Conservation (phyloP, 2,888 invertebrate species). For the Incurvaria masculella region DNA sequence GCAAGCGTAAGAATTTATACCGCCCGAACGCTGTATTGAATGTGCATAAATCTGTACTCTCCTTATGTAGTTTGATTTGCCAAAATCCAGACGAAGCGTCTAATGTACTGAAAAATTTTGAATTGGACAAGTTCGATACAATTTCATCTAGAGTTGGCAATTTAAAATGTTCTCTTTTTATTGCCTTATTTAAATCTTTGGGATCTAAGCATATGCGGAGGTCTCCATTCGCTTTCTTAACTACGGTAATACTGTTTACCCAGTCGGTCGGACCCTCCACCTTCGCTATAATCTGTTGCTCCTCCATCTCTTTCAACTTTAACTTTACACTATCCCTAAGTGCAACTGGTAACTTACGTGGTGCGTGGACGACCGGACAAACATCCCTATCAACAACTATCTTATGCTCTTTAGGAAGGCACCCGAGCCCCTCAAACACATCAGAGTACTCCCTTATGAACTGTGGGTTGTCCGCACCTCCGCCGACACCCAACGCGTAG, state of each 20-base stretch:
- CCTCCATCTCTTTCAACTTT: conserved; percentile 16
- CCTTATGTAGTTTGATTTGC: conserved; percentile 11
- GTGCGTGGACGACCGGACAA: conserved; percentile 16
- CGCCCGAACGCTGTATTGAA: conserved; percentile 18
- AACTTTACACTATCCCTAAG: conserved; percentile 14
- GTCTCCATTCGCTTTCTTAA: conserved; percentile 18
- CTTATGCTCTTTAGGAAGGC: conserved; percentile 11
- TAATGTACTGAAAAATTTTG: conserved; percentile 16
- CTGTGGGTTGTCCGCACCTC: background rate
- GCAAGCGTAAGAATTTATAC: conserved; percentile 17
- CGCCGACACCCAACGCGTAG: conserved; percentile 4
- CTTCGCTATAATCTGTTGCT: conserved; percentile 14
- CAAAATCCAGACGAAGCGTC: conserved; percentile 16
- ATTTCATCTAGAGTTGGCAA: conserved; percentile 11
- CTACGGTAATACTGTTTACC: conserved; percentile 20
- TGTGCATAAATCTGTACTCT: conserved; percentile 15
- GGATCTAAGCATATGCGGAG: conserved; percentile 17
- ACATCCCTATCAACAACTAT: conserved; percentile 10
- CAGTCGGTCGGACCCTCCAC: conserved; percentile 18
- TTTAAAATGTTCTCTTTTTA: conserved; percentile 16
- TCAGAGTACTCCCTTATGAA: conserved; percentile 10
- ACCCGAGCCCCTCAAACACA: conserved; percentile 11
- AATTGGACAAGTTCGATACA: background rate
- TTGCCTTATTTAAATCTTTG: conserved; percentile 16
- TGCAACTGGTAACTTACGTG: conserved; percentile 16